Percentiles rank a stretch among this genome's conserved stretches.
phyloP scores from a whole-genome alignment of 2,888 invertebrate genomes.

The Mycalesis mineus region DNA sequence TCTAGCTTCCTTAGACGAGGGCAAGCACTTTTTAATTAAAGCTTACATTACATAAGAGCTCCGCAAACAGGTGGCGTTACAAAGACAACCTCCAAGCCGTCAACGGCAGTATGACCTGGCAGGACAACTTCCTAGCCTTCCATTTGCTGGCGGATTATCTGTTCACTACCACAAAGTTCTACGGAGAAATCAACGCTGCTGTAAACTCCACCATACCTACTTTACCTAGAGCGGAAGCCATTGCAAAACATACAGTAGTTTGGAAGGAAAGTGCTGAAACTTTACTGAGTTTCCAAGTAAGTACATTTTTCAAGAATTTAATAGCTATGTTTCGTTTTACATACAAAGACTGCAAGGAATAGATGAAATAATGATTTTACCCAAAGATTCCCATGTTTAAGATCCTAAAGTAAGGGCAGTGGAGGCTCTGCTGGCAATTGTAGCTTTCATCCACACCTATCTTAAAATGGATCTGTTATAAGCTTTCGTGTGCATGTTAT shows the following conservation, averaged over 20 bases:
- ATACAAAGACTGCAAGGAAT: no score
- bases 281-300: slow-evolving; percentile 66
- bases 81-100: slow-evolving; percentile 70
- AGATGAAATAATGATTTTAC: no score
- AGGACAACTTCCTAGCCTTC: slow-evolving; percentile 67
- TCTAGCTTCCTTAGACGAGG: no score
- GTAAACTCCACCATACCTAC: slow-evolving; percentile 71
- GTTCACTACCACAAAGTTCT: slow-evolving; percentile 69
- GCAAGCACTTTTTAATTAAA: no score
- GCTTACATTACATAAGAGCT: background rate
- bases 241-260: slow-evolving; percentile 63
- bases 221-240: slow-evolving; percentile 61
- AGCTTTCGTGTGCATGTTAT: no score
- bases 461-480: no score
- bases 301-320: background rate
- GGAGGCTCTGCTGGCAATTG: no score
- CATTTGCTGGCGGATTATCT: slow-evolving; percentile 67
- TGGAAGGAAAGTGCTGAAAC: slow-evolving; percentile 74
- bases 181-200: slow-evolving; percentile 62
- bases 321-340: no score
- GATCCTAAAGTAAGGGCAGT: no score
- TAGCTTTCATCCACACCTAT: no score
- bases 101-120: slow-evolving; percentile 76
- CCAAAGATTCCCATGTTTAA: no score
- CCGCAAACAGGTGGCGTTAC: slow-evolving; percentile 66